phyloP scores from a whole-genome alignment of 2,888 invertebrate species.

The Ophion costatus region DNA sequence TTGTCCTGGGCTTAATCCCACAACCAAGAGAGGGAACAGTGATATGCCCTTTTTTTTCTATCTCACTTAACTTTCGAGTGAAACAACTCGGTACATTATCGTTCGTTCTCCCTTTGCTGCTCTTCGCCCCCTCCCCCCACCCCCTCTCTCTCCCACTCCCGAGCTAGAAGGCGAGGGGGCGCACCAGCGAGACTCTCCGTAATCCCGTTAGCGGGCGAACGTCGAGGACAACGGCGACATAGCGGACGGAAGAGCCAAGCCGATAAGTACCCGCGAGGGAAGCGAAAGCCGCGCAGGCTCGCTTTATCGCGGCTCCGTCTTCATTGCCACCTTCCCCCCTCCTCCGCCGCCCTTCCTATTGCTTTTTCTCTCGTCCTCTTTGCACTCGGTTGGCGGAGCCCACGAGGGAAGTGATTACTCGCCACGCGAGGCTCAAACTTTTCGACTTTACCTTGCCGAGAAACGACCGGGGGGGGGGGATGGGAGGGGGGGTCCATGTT shows the following conservation, averaged over 20 bases:
- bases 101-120: slow-evolving; percentile 60
- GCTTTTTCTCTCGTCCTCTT: slow-evolving; percentile 2
- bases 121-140: background rate
- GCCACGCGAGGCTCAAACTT: slow-evolving; percentile 23
- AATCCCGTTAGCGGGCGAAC: slow-evolving; percentile 63
- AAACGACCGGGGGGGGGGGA: background rate
- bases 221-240: slow-evolving; percentile 48
- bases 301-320: slow-evolving; percentile 18
- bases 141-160: background rate
- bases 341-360: background rate
- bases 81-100: slow-evolving; percentile 60
- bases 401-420: slow-evolving; percentile 17
- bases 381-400: background rate
- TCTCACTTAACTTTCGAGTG: slow-evolving; percentile 40
- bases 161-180: slow-evolving; percentile 37
- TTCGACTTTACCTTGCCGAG: background rate
- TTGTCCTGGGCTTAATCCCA: slow-evolving; percentile 54
- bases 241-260: slow-evolving; percentile 49
- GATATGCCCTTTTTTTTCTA: slow-evolving; percentile 19
- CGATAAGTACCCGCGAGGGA: slow-evolving; percentile 55
- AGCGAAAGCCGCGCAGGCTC: slow-evolving; percentile 29
- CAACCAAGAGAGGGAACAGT: slow-evolving; percentile 29
- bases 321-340: background rate
- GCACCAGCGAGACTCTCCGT: slow-evolving; percentile 54
- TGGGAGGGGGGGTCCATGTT: background rate